These are phyloP conservation scores for Pardalotus punctatus DNA, from an alignment of 2,113 vertebrate species.

Conservation along the genomic window DNA sequence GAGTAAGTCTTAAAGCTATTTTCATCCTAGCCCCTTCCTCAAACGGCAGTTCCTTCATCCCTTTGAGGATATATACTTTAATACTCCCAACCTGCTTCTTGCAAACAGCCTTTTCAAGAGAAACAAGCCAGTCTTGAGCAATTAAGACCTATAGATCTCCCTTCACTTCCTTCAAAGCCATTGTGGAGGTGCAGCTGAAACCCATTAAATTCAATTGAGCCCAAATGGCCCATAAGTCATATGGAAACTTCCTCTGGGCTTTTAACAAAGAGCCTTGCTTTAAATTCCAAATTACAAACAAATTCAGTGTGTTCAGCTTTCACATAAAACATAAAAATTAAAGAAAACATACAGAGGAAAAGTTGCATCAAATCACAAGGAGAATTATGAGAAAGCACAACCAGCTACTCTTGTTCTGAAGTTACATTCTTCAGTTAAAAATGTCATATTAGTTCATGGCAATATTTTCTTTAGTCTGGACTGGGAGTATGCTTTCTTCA, in stretches of 20 bases:
- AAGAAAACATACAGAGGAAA: conserved; percentile 35
- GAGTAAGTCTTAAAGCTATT: background rate
- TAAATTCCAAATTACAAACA: conserved; percentile 64
- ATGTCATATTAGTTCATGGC: background rate
- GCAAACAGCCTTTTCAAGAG: conserved; percentile 49
- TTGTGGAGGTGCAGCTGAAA: conserved; percentile 70
- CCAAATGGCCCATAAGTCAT: conserved; percentile 73
- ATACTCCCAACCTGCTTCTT: conserved; percentile 34
- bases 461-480: background rate
- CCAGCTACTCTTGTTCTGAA: background rate
- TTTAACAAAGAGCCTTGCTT: conserved; percentile 63
- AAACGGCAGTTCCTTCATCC: background rate
- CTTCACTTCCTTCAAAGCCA: conserved; percentile 66
- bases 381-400: background rate
- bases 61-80: conserved; percentile 32
- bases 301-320: conserved; percentile 56
- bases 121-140: conserved; percentile 62
- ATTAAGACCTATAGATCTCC: conserved; percentile 62
- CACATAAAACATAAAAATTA: conserved; percentile 50
- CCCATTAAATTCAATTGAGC: conserved; percentile 72
- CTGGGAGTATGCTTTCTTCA: background rate
- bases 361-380: conserved; percentile 35
- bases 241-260: conserved; percentile 67
- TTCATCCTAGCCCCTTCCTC: background rate
- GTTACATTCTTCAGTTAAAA: background rate